Evolutionary conservation across 2,888 invertebrate genomes (phyloP).

Genomic region (Leistus spinibarbis): DNA sequence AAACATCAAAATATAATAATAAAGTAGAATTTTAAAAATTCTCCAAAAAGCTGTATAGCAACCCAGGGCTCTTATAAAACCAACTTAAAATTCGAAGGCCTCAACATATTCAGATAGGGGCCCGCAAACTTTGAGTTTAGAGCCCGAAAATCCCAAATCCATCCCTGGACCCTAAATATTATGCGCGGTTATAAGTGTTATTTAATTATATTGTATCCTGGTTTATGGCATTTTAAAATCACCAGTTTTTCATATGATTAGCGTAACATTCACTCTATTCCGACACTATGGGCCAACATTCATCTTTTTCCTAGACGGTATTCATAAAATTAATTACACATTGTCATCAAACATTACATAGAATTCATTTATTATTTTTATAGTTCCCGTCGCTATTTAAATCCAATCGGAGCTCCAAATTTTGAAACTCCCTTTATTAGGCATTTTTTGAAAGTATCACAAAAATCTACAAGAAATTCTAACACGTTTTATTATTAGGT

Average conservation of each 20-base stretch:
- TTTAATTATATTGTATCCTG: not conserved
- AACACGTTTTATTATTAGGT: too few relatives aligned
- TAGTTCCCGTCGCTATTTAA: too few relatives aligned
- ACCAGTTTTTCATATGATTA: not conserved
- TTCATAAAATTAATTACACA: not conserved
- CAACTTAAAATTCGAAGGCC: not conserved
- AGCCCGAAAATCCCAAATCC: not conserved
- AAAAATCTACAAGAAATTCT: too few relatives aligned
- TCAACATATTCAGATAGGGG: not conserved
- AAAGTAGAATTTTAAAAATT: not conserved
- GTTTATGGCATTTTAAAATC: not conserved
- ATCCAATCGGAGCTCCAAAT: too few relatives aligned
- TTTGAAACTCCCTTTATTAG: too few relatives aligned
- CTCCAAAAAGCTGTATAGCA: not conserved
- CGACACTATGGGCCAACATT: not conserved
- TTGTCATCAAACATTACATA: too few relatives aligned
- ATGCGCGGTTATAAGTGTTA: not conserved
- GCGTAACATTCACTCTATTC: too few relatives aligned
- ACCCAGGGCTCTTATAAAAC: not conserved
- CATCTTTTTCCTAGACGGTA: too few relatives aligned
- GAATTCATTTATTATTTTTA: too few relatives aligned
- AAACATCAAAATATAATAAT: too few relatives aligned
- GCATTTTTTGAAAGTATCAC: too few relatives aligned
- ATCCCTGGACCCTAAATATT: not conserved
- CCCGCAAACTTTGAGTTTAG: not conserved